A percentile compares a stretch with the other conserved stretches of the same genome.
These are phyloP conservation scores for Piprites chloris DNA, from an alignment of 2,113 vertebrate genomes.

Conservation along the genomic window DNA sequence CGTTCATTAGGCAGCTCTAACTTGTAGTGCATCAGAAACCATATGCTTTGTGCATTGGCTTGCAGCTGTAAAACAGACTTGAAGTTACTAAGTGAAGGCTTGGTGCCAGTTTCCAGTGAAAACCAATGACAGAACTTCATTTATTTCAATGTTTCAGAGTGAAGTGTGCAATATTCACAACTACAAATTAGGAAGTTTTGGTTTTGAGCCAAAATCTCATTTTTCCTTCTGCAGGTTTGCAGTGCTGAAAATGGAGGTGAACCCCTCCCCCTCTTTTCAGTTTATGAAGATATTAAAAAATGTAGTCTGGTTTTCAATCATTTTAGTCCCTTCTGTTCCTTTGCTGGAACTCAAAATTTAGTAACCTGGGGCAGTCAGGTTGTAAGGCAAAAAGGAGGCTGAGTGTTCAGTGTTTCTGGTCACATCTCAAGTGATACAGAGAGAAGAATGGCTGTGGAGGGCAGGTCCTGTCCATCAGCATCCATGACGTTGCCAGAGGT, in stretches of 20 bases:
- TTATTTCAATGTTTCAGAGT: not conserved
- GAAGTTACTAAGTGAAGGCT: slow-evolving; percentile 8
- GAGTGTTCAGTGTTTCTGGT: not conserved
- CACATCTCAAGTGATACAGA: not conserved
- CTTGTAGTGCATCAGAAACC: slow-evolving; percentile 10
- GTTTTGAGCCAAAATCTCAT: not conserved
- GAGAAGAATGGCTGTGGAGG: not conserved
- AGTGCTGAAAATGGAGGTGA: not conserved
- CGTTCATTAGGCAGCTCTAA: slow-evolving; percentile 38
- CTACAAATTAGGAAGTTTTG: not conserved
- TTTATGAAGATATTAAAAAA: not conserved
- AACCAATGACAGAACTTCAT: slow-evolving; percentile 16
- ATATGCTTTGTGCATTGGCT: slow-evolving; percentile 29
- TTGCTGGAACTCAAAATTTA: not conserved
- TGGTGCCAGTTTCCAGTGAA: slow-evolving; percentile 1
- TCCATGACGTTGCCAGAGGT: not conserved
- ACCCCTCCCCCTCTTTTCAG: rapidly evolving
- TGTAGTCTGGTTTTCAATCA: not conserved
- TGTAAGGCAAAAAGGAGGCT: not conserved
- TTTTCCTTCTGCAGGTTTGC: not conserved
- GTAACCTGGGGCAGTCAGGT: not conserved
- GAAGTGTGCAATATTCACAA: not conserved
- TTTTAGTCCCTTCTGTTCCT: not conserved
- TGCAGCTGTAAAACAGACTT: slow-evolving; percentile 24
- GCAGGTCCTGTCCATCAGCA: not conserved